Percentiles rank a stretch among this genome's conserved stretches.
Evolutionary conservation across 2,113 vertebrate genomes (phyloP).

Genomic region (Aphyosemion australe): DNA sequence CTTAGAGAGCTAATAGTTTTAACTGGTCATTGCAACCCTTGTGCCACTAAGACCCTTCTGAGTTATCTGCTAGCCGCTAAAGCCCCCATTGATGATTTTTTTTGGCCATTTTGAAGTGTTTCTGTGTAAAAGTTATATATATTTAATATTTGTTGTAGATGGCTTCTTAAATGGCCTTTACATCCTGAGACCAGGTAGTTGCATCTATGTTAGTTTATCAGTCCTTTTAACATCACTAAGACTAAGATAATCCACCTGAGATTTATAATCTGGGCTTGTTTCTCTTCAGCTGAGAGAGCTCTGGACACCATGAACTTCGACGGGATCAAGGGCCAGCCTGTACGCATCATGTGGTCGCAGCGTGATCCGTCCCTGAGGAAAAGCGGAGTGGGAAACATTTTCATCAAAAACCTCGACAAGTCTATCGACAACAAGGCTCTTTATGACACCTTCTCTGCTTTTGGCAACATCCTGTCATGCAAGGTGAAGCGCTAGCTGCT

Average conservation of each 20-base stretch:
- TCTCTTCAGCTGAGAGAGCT: conserved; percentile 88
- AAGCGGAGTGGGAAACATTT: conserved; percentile 98
- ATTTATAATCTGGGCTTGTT: neutral
- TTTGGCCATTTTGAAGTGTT: too few species aligned
- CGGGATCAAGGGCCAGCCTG: conserved; percentile 96
- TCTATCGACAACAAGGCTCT: conserved; percentile 99
- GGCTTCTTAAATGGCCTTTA: too few species aligned
- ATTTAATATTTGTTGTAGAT: too few species aligned
- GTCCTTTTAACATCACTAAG: too few species aligned
- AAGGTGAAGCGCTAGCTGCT: conserved; percentile 82
- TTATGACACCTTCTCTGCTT: conserved; percentile 98
- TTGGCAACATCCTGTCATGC: conserved; percentile 98
- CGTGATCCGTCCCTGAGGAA: conserved; percentile 97
- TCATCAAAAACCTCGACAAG: conserved; percentile 99
- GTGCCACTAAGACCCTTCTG: too few species aligned
- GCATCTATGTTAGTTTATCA: too few species aligned
- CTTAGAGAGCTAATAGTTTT: too few species aligned
- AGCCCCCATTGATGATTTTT: too few species aligned
- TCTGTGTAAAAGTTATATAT: too few species aligned
- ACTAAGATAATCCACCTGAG: neutral
- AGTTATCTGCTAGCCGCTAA: too few species aligned
- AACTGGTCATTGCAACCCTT: too few species aligned
- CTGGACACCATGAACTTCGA: conserved; percentile 99
- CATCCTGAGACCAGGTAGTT: too few species aligned
- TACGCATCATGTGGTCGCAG: conserved; percentile 99